Base-by-base conservation (phyloP, 2,797 vertebrate genomes). In the Sebastes minor region DNA sequence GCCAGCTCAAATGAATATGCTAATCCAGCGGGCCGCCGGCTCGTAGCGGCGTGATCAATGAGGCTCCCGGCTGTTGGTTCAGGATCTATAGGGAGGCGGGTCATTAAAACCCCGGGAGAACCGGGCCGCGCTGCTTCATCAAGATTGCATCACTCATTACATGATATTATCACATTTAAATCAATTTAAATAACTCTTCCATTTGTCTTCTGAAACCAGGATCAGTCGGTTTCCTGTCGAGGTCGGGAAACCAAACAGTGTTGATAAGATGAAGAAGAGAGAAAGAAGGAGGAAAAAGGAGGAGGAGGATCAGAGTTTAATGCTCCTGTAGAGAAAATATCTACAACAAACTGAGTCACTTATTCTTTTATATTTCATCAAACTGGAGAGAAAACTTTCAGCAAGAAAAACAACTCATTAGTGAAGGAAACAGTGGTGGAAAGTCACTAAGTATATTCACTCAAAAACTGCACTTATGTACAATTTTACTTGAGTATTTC, bases 1-100 rank as follows among this genome's bases (percentile, higher is more conserved):
- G 86, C 84, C 86, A 89, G 30, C 82, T 64, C 56, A 87, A 90
- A 87, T 91, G 81, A 91, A 91, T 83, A 93, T 91, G 86, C 87
- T 89, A 90, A 89, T 91, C 71, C 77, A 20, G 66, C 14, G 63
- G 22, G 71, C 82, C 23, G 68, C 71, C 53, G 83, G 81, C 91
- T 89, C 42, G 46, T 77, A 74, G 82, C 82, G 32, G 22, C 14
- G 68, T 89, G 90, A 92, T 92, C 90, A 86, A 91, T 84, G 89
- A 83, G 77, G 76, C 85, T 83, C 64, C 67, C n/a, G 59, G 67
- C 78, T 80, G 83, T 69, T 87, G 86, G 83, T 82, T 85, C 63
- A 32, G 66, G 64, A 87, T 86, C 80, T 85, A 83, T 76, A 67
- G 66, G 60, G 68, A 74, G 75, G 42, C 11, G 46, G 78, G 83